phyloP scores from a whole-genome alignment of 2,797 vertebrate species.

The Siniperca undulata region DNA sequence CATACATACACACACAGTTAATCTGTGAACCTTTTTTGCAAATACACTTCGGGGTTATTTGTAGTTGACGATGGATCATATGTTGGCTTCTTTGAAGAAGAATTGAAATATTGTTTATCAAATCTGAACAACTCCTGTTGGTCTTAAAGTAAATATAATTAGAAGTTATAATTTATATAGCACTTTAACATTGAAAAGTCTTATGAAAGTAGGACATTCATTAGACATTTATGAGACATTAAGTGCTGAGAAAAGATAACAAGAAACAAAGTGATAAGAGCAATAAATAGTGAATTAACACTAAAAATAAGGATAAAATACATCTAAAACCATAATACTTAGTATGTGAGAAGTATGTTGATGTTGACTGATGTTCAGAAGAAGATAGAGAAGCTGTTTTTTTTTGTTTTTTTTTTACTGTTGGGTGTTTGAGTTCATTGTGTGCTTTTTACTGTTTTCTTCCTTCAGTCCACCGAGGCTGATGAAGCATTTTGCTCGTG shows the following conservation, averaged over 20 bases:
- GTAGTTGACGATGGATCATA: conserved; percentile 41
- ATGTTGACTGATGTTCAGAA: conserved; percentile 16
- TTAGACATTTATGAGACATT: background rate
- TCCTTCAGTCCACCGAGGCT: background rate
- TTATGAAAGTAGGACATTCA: conserved; percentile 14
- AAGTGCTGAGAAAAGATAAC: conserved; percentile 5
- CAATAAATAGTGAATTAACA: background rate
- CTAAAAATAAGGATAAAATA: conserved; percentile 2
- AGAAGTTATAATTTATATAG: background rate
- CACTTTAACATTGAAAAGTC: conserved; percentile 2
- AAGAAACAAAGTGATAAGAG: conserved; percentile 2
- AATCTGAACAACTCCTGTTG: conserved; percentile 29
- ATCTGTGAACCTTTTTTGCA: conserved; percentile 57
- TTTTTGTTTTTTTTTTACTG: conserved; percentile 6
- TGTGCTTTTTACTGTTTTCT: conserved; percentile 20
- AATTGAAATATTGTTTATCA: conserved; percentile 37
- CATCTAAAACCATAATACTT: background rate
- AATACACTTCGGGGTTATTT: conserved; percentile 63
- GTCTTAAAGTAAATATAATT: conserved; percentile 34
- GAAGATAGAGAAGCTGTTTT: conserved; percentile 6
- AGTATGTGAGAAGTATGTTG: conserved; percentile 15
- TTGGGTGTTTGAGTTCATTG: conserved; percentile 27
- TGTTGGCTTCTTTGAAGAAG: conserved; percentile 45
- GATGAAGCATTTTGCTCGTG: conserved; percentile 23
- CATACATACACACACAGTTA: conserved; percentile 28